Percentiles rank a stretch among this genome's conserved stretches.
Evolutionary conservation across 2,113 vertebrate genomes (phyloP).

Genomic region (Melanerpes formicivorus): DNA sequence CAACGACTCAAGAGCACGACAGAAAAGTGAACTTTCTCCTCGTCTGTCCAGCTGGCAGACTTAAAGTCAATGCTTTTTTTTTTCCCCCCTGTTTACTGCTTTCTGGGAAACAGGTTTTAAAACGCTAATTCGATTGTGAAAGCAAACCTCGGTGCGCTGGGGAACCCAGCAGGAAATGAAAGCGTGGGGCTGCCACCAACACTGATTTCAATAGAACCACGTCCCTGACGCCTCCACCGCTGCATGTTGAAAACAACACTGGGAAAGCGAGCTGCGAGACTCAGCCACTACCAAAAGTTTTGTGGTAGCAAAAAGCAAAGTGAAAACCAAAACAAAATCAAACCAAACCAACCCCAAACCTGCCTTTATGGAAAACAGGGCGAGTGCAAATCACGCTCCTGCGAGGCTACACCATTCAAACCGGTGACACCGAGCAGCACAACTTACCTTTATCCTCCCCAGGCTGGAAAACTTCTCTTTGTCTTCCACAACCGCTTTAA

Average conservation of each 20-base stretch:
- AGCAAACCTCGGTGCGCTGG: not conserved
- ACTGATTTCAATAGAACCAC: fast-evolving
- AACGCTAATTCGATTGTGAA: not conserved
- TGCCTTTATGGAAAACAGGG: fast-evolving
- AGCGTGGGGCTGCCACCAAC: not conserved
- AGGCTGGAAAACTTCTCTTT: conserved; percentile 79
- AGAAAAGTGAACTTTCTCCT: not conserved
- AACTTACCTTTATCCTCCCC: conserved; percentile 79
- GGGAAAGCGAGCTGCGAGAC: not conserved
- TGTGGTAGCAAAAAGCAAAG: not conserved
- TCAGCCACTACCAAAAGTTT: not conserved
- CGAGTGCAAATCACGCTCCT: fast-evolving
- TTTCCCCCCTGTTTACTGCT: not conserved
- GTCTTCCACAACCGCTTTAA: conserved; percentile 79
- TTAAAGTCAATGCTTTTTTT: not conserved
- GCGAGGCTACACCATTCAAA: not conserved
- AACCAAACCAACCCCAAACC: no score
- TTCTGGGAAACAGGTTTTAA: not conserved
- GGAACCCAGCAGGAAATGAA: not conserved
- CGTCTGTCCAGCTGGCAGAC: not conserved
- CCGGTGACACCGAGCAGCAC: not conserved
- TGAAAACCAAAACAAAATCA: not conserved
- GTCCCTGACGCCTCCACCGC: not conserved
- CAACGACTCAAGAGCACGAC: not conserved
- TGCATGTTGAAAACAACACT: not conserved